Evolutionary conservation across 1,140 invertebrate species (phyloP), one percentile per base, ranked within the genome.

Genomic region (Sipha flava): DNA sequence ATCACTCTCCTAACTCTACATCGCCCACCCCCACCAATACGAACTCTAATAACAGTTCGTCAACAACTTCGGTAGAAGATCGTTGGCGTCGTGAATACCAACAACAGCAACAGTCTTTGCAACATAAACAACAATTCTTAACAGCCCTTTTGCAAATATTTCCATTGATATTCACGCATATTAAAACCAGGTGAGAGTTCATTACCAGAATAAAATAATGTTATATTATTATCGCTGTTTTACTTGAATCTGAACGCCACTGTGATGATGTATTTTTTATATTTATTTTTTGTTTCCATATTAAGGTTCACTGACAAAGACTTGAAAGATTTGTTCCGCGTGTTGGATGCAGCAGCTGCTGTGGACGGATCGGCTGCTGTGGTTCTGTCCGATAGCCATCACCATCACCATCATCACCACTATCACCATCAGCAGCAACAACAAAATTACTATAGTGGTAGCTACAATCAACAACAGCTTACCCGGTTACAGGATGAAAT

Each of bases 121-220:
- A 70, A 29, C 66, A 70, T 1, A 70, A 70, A 16, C 94, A 97
- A 84, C 91, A 93, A 81, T 98, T 97, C 87, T 88, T 98, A 31
- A 96, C 95, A 0, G 93, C 95, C 1, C 88, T 97, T 5, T 92
- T 98, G 81, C 95, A 97, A 86, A 97, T 97, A 84, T 97, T 98
- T 85, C 95, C 96, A 21, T 91, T 92, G 59, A 90, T 98, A 75
- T 98, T 97, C 87, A 92, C 94, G 81, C 93, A 96, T 84, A 94
- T 97, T 81, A 92, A 93, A 87, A 87, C 88, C 82, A 92, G 90
- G 89, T 95, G 6, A 3, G 49, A 7, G 21, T 73, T 73, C 0
- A 5, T n/a, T 5, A 57, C 7, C 16, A 45, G 4, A 26, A 14
- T 70, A 40, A 43, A 6, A 18, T 29, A n/a, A n/a, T n/a, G n/a